Evolutionary conservation across 2,888 invertebrate species (phyloP), one percentile per base, ranked within the genome.

Genomic region (Helleia helle): DNA sequence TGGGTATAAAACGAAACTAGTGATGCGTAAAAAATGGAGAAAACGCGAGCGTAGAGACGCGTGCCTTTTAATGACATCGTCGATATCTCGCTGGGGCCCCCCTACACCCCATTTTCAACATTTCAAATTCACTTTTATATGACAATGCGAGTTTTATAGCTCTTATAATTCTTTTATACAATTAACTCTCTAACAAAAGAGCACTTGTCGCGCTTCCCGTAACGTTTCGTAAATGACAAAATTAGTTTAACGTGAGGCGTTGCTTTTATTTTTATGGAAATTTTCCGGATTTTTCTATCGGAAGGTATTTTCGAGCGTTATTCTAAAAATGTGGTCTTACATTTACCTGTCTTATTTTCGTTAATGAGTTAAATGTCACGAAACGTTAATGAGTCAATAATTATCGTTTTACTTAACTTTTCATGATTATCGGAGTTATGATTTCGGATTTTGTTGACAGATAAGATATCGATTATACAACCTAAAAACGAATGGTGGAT

Each of bases 161-260:
- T 67, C 70, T 71, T 72, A 71, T 68, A 62, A 67, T 72, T 73
- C 73, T 71, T 71, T 74, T 70, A 73, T 74, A 71, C 76, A 71
- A 75, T 77, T 71, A 75, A 75, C 72, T 69, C 72, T 63, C 62
- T 54, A 50, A 60, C 44, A 51, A 56, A 59, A 59, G 60, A 61
- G 59, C 56, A 57, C 56, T 57, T 56, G 57, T 62, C 61, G 60
- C 66, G 55, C 52, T 52, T 30, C 14, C 59, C 64, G 59, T 65
- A 65, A 62, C 62, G 57, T 61, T 71, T 69, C 62, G 60, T 65
- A 65, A 75, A 73, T 66, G 60, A 64, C 62, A 72, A 73, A 34
- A 34, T 34, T 34, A 34, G 34, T 22, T 34, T 8, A 22, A 17
- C 34, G 22, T 8, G 12, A 34, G 34, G 15, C 15, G 31, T 6